Conservation (phyloP, 2,113 vertebrate genomes). For the Melospiza georgiana region DNA sequence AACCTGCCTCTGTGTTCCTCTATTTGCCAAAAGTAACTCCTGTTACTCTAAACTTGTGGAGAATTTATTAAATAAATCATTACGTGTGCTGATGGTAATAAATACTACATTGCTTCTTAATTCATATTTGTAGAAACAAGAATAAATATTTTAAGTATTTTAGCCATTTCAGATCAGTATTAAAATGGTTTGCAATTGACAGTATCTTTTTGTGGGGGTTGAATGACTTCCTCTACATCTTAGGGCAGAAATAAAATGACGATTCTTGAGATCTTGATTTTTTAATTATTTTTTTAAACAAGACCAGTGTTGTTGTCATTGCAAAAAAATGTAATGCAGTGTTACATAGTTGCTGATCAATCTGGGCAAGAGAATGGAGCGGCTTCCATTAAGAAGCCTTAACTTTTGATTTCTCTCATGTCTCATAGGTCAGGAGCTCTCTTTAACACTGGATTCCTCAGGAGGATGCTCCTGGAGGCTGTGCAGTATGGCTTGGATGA, state of each 20-base stretch:
- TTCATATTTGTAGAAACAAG: not conserved
- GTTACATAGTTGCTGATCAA: not conserved
- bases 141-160: not conserved
- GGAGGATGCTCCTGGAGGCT: constrained; percentile 89
- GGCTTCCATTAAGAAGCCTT: not conserved
- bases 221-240: not conserved
- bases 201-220: not conserved
- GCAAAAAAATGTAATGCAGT: not conserved
- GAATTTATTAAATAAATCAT: not conserved
- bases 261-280: not conserved
- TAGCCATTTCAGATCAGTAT: not conserved
- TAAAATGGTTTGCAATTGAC: not conserved
- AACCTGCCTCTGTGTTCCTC: not conserved
- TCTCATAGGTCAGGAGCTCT: constrained; percentile 85
- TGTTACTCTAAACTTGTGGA: not conserved
- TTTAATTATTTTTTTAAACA: not conserved
- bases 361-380: not conserved
- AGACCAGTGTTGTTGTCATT: not conserved
- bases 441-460: constrained; percentile 91
- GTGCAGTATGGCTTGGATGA: constrained; percentile 87
- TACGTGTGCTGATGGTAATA: not conserved
- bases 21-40: not conserved
- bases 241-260: not conserved
- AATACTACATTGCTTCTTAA: not conserved
- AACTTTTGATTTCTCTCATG: not conserved